These are phyloP conservation scores for Epiblema foenella DNA, from an alignment of 2,888 invertebrate genomes.

Conservation along the genomic window DNA sequence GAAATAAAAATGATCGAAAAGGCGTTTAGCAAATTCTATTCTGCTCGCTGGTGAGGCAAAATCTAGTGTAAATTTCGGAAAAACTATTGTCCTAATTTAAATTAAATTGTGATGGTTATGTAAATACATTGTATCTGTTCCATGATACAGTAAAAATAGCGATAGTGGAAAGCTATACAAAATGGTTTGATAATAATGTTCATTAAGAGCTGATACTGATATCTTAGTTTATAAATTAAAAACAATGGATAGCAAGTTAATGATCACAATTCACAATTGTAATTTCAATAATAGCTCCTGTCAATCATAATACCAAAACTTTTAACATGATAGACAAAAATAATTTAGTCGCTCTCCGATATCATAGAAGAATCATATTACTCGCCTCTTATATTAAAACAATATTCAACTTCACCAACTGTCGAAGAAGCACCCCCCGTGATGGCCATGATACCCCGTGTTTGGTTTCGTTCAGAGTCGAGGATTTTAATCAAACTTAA, in stretches of 20 bases:
- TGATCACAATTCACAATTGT: neutral
- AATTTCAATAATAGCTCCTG: neutral
- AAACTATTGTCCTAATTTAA: no score
- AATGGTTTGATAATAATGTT: no score
- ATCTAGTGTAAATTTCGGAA: no score
- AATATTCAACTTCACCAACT: slow-evolving; percentile 20
- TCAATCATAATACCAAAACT: neutral
- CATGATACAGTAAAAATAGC: no score
- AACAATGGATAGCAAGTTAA: no score
- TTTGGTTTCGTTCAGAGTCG: slow-evolving; percentile 23
- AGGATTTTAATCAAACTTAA: slow-evolving; percentile 41
- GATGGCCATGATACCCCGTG: slow-evolving; percentile 17
- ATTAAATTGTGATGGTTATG: no score
- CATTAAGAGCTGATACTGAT: neutral
- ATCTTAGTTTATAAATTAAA: no score
- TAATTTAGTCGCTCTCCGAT: neutral
- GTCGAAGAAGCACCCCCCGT: slow-evolving; percentile 18
- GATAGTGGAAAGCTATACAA: no score
- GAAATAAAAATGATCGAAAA: no score
- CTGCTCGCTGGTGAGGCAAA: no score
- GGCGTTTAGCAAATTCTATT: no score
- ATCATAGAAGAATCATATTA: neutral
- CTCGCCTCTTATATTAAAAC: slow-evolving; percentile 16
- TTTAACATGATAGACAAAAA: neutral
- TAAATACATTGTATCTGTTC: no score